phyloP scores from a whole-genome alignment of 2,113 vertebrate species.

The Sphaerodactylus townsendi region DNA sequence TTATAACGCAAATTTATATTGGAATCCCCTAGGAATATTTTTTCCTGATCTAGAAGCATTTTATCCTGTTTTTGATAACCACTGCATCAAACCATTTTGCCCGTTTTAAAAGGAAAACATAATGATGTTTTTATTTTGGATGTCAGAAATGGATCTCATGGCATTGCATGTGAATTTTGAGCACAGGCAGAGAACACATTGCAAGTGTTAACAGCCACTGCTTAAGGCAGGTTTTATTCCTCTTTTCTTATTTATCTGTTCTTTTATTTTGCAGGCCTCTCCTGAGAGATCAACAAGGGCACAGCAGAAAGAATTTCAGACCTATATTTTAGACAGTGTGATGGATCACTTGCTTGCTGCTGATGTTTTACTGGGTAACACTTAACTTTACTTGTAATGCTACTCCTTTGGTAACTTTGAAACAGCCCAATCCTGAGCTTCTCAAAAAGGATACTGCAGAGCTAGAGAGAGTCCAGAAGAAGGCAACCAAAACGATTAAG shows the following conservation, averaged over 20 bases:
- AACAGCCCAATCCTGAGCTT: neutral
- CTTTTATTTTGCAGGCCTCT: constrained; percentile 81
- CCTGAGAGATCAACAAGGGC: constrained; percentile 96
- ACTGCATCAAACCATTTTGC: neutral
- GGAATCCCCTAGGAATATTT: neutral
- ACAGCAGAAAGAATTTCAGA: constrained; percentile 99
- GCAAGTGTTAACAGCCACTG: neutral
- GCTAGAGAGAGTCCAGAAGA: neutral
- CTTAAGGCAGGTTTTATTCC: neutral
- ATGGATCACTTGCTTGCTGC: constrained; percentile 98
- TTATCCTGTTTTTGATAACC: neutral
- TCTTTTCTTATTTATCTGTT: neutral
- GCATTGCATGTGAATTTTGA: neutral
- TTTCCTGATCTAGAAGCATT: neutral
- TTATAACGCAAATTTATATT: neutral
- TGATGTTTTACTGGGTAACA: constrained; percentile 90
- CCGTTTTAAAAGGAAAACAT: neutral
- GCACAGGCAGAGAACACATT: neutral
- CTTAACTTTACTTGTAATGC: constrained; percentile 5
- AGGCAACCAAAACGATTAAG: too few species aligned
- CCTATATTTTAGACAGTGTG: constrained; percentile 93
- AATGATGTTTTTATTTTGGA: neutral
- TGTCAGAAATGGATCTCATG: neutral
- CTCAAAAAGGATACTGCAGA: neutral
- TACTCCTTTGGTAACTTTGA: neutral